phyloP scores from a whole-genome alignment of 2,888 invertebrate genomes.

The Corbicula japonica region DNA sequence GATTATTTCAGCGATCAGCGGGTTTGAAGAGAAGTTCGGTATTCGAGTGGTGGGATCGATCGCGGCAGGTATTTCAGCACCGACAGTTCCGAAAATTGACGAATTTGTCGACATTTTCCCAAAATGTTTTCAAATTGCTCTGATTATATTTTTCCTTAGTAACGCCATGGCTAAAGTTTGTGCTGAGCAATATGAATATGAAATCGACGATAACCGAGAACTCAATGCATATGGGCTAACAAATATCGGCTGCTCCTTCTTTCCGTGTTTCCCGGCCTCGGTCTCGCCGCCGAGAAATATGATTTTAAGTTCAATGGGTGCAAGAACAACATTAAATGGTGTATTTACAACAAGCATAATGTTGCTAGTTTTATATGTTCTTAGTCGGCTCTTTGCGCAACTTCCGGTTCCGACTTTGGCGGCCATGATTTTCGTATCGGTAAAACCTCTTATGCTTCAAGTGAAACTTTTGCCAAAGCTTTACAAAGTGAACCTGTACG shows the following conservation, averaged over 20 bases:
- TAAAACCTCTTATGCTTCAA: conserved; percentile 88
- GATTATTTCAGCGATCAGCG: conserved; percentile 74
- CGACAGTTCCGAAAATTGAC: conserved; percentile 66
- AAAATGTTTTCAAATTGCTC: conserved; percentile 72
- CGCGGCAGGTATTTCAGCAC: conserved; percentile 78
- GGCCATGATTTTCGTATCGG: conserved; percentile 86
- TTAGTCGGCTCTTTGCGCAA: conserved; percentile 80
- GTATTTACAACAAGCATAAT: conserved; percentile 79
- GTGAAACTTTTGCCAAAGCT: conserved; percentile 90
- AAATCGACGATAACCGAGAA: conserved; percentile 85
- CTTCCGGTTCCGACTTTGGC: conserved; percentile 85
- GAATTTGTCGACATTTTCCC: conserved; percentile 49
- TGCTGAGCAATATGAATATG: conserved; percentile 83
- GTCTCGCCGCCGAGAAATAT: conserved; percentile 82
- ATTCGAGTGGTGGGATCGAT: conserved; percentile 75
- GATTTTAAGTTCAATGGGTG: conserved; percentile 79
- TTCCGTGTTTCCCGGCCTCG: conserved; percentile 85
- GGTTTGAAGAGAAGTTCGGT: conserved; percentile 62
- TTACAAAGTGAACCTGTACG: conserved; percentile 92
- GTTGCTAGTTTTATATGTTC: conserved; percentile 78
- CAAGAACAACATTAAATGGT: conserved; percentile 77
- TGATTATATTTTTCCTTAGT: conserved; percentile 78
- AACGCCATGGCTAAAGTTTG: conserved; percentile 84
- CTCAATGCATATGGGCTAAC: conserved; percentile 85
- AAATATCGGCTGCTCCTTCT: conserved; percentile 84